Conservation (phyloP, 1,140 invertebrate genomes). For the Procambarus virginalis region DNA sequence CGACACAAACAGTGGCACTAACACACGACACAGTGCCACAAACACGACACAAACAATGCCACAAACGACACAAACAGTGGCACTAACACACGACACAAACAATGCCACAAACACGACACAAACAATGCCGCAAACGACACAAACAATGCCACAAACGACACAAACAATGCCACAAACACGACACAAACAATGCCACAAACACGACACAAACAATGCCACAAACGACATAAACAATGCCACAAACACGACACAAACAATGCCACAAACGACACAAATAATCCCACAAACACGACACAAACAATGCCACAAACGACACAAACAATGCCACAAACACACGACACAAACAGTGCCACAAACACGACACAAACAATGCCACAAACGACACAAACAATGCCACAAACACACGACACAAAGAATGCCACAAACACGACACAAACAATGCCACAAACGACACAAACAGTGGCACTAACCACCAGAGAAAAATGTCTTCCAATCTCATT, state of each 20-base stretch:
- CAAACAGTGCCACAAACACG: background rate
- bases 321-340: background rate
- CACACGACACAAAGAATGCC: background rate
- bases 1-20: too few species aligned
- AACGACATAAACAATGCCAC: background rate
- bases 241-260: background rate
- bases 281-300: background rate
- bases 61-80: too few species aligned
- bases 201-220: background rate
- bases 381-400: background rate
- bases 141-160: too few species aligned
- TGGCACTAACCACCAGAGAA: background rate
- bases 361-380: background rate
- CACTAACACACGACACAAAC: too few species aligned
- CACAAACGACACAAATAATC: background rate
- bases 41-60: too few species aligned
- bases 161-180: too few species aligned
- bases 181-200: background rate
- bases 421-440: background rate
- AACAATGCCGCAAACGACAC: too few species aligned
- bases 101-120: too few species aligned
- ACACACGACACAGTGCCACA: too few species aligned
- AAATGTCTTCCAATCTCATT: conserved; percentile 3
- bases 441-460: background rate
- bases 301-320: background rate